Conservation (phyloP, 2,113 vertebrate genomes). For the Rhea americana region DNA sequence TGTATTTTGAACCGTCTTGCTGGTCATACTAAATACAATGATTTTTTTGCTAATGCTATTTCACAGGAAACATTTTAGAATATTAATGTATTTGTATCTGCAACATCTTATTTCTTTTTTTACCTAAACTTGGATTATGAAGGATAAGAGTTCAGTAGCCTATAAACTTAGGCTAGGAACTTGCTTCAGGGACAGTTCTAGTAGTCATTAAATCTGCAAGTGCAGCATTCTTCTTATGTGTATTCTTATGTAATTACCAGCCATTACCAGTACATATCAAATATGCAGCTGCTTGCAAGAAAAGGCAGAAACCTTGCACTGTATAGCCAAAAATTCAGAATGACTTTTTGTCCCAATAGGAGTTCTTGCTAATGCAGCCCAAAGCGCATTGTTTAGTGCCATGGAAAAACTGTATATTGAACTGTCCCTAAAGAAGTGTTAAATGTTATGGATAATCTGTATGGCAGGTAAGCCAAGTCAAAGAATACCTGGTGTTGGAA, state of each 20-base stretch:
- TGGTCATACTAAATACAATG: background rate
- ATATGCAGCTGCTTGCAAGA: background rate
- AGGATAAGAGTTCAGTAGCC: background rate
- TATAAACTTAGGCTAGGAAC: background rate
- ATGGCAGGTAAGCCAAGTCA: background rate
- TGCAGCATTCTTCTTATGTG: background rate
- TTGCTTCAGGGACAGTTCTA: background rate
- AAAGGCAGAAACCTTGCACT: background rate
- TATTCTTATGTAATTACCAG: background rate
- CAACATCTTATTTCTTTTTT: background rate
- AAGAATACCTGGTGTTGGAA: background rate
- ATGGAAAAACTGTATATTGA: background rate
- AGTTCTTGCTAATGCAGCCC: background rate
- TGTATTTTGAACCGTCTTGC: background rate
- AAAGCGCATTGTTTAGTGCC: background rate
- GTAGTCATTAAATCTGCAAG: background rate
- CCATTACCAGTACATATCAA: background rate
- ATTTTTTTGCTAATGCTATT: background rate
- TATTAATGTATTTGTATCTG: background rate
- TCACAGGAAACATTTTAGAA: background rate
- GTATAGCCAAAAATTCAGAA: background rate
- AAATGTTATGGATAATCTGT: background rate
- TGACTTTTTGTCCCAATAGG: background rate
- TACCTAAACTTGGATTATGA: background rate
- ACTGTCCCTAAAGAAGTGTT: background rate